A percentile compares a stretch with the other conserved stretches of the same genome.
phyloP scores from a whole-genome alignment of 2,797 vertebrate genomes.

The Etheostoma perlongum region DNA sequence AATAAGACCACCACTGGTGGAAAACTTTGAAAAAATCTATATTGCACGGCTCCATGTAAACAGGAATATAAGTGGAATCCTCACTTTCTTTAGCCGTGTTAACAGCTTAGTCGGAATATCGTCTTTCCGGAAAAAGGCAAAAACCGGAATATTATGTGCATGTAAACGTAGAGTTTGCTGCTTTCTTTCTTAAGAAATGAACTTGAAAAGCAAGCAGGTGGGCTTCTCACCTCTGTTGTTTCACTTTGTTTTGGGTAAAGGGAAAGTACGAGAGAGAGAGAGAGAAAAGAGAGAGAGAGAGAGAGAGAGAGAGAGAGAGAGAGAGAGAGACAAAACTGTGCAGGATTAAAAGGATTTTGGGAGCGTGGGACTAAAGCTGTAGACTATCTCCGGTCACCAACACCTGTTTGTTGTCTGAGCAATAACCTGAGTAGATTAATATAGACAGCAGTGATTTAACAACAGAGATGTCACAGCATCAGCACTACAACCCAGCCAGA shows the following conservation, averaged over 20 bases:
- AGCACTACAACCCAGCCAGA: constrained; percentile 23
- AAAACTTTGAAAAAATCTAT: too few species aligned
- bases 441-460: constrained; percentile 24
- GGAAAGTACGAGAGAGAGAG: not conserved
- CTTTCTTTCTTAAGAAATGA: constrained; percentile 7
- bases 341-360: constrained; percentile 49
- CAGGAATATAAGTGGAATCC: too few species aligned
- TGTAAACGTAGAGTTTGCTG: not conserved
- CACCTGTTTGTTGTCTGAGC: constrained; percentile 48
- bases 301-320: not conserved
- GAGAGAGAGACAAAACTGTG: constrained; percentile 15
- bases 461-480: constrained; percentile 33
- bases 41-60: too few species aligned
- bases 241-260: constrained; percentile 16
- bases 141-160: too few species aligned
- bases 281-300: not conserved
- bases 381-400: constrained; percentile 32
- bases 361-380: constrained; percentile 24
- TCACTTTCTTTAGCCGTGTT: too few species aligned
- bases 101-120: too few species aligned
- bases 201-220: constrained; percentile 10
- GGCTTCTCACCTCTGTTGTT: constrained; percentile 8
- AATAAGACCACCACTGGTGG: too few species aligned
- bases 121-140: too few species aligned
- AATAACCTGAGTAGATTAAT: constrained; percentile 46